Evolutionary conservation across 2,113 vertebrate genomes (phyloP), one percentile per base, ranked within the genome.

Genomic region (Kobus ellipsiprymnus): DNA sequence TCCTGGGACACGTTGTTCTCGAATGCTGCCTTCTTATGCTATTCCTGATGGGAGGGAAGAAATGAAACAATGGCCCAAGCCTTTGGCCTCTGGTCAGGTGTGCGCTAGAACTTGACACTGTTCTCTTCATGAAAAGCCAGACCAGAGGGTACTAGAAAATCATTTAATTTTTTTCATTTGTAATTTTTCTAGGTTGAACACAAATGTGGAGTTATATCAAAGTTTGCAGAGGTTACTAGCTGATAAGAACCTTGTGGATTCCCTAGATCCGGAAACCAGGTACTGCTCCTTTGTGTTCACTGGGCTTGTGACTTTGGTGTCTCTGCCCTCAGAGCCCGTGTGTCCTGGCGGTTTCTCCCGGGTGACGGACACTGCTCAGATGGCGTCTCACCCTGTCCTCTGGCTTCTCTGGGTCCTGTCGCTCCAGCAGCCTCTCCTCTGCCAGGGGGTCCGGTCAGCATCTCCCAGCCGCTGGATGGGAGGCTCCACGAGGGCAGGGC

Each of bases 181-280:
- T 98, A 50, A 23, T 94, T 97, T 97, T 98, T 98, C 95, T 98
- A 99, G 99, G 96, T 98, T 99, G 97, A 99, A 99, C 98, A 99
- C 99, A 46, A 99, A 99, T 98, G 99, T 99, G 93, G 99, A 99
- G 29, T 98, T 99, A 14, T 99, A 99, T 97, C 99, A 99, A 87
- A 99, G 99, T 98, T 98, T 99, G 87, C 99, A 99, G 97, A 98
- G 98, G 90, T 95, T 99, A 88, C 97, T 99, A 83, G 98, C 99
- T 91, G 98, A 99, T 98, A 98, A 99, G 52, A 98, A 99, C 5
- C 84, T 99, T 44, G 46, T 99, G 98, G 98, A 98, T 85, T 99
- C 99, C 85, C 98, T 99, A 90, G 99, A 99, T 98, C 98, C 99
- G 50, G 99, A 99, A 98, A 99, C 99, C 88, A 99, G 99, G 99